Conservation (phyloP, 2,113 vertebrate genomes). For the Rhabdomys dilectus region DNA sequence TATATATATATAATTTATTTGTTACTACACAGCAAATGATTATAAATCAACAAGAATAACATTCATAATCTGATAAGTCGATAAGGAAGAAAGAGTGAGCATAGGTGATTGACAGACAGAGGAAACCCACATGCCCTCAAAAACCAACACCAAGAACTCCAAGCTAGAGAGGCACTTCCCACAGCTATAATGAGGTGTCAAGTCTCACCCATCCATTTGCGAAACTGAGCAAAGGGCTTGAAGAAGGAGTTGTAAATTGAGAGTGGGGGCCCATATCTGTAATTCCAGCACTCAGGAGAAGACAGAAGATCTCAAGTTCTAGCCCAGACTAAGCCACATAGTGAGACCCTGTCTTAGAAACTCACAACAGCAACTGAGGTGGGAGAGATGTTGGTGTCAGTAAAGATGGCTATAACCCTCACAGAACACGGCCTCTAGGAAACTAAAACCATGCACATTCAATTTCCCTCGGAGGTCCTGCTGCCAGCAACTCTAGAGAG, state of each 20-base stretch:
- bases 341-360: neutral
- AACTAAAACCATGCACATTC: neutral
- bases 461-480: neutral
- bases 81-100: neutral
- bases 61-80: neutral
- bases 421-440: neutral
- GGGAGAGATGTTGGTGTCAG: neutral
- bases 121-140: neutral
- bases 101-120: neutral
- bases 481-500: neutral
- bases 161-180: neutral
- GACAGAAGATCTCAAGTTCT: neutral
- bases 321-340: neutral
- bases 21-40: neutral
- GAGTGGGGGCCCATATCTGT: neutral
- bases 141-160: neutral
- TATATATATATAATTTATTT: neutral
- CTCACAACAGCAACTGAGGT: too few relatives aligned
- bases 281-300: neutral
- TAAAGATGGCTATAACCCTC: neutral
- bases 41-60: neutral
- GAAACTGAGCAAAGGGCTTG: neutral
- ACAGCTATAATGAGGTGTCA: neutral
- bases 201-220: neutral
- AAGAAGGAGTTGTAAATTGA: neutral